These are phyloP conservation scores for Peucedramus taeniatus DNA, from an alignment of 2,113 vertebrate species.

Conservation along the genomic window DNA sequence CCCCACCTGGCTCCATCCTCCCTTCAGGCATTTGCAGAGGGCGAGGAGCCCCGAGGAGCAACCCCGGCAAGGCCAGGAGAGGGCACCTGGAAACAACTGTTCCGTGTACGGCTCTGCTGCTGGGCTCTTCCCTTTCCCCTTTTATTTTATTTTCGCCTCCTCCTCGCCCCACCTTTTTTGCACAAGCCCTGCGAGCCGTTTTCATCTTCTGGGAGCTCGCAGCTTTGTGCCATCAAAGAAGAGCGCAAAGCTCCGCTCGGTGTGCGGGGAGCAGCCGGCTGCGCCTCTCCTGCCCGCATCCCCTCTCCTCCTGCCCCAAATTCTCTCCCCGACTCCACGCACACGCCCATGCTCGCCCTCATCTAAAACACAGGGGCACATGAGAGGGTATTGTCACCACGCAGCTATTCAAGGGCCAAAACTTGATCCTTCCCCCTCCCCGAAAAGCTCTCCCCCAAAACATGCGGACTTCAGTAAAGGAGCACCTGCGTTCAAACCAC, in stretches of 20 bases:
- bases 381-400: neutral
- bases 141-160: neutral
- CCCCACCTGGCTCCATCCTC: neutral
- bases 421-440: fast-evolving
- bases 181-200: neutral
- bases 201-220: neutral
- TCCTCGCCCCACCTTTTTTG: neutral
- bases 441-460: neutral
- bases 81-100: conserved; percentile 13
- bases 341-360: fast-evolving
- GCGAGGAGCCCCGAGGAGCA: neutral
- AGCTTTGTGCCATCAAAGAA: neutral
- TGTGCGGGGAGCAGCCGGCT: neutral
- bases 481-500: neutral
- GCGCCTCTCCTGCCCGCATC: neutral
- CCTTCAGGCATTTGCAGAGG: fast-evolving
- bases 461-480: neutral
- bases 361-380: neutral
- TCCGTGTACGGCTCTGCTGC: neutral
- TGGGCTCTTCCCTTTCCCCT: neutral
- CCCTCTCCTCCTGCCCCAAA: neutral
- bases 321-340: neutral
- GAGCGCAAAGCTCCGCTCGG: neutral
- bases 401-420: neutral
- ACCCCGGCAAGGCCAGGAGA: conserved; percentile 2